phyloP scores from a whole-genome alignment of 2,797 vertebrate species.

The Fistularia tabacaria region DNA sequence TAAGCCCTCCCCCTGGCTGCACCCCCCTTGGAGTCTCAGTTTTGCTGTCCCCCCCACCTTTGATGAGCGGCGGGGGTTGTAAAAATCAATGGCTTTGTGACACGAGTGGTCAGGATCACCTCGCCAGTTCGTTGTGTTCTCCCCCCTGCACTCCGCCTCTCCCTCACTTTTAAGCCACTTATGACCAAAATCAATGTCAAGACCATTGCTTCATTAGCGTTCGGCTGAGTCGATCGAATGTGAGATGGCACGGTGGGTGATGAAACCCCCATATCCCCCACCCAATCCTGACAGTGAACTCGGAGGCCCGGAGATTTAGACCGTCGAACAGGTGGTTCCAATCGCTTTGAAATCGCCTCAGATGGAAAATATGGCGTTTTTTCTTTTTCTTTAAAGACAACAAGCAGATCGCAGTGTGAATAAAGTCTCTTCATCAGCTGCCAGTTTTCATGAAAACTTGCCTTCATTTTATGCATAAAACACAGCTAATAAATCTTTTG shows the following conservation, averaged over 20 bases:
- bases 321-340: conserved; percentile 68
- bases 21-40: too few relatives aligned
- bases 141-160: neutral
- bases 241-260: conserved; percentile 57
- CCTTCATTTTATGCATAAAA: too few relatives aligned
- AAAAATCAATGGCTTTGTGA: too few relatives aligned
- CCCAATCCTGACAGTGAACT: conserved; percentile 48
- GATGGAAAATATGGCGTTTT: conserved; percentile 61
- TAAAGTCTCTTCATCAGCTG: too few relatives aligned
- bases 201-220: conserved; percentile 44
- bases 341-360: conserved; percentile 68
- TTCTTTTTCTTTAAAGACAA: conserved; percentile 48
- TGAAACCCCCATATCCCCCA: conserved; percentile 12
- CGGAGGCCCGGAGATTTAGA: conserved; percentile 58
- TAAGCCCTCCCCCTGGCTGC: too few relatives aligned
- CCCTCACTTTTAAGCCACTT: conserved; percentile 62
- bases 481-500: too few relatives aligned
- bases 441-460: too few relatives aligned
- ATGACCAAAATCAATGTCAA: conserved; percentile 63
- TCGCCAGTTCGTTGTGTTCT: too few relatives aligned
- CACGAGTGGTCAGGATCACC: too few relatives aligned
- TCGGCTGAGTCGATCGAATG: conserved; percentile 56
- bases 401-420: conserved; percentile 16
- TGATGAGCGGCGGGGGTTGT: too few relatives aligned
- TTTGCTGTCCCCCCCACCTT: too few relatives aligned